Evolutionary conservation across 2,797 vertebrate species (phyloP), one percentile per base, ranked within the genome.

Genomic region (Amblyraja radiata): DNA sequence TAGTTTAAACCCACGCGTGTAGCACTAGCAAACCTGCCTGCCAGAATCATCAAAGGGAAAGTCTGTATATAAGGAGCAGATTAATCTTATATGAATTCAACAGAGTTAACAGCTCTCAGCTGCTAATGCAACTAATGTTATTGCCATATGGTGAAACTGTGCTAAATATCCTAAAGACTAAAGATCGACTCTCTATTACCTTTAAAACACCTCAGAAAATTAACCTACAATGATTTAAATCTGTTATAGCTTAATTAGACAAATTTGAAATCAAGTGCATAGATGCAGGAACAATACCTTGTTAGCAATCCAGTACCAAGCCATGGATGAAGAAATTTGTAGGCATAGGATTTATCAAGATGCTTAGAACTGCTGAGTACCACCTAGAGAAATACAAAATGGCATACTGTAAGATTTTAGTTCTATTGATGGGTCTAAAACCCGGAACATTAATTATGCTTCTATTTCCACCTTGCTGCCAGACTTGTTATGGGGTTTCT

Each of bases 281-380:
- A 63, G 23, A 36, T 81, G 46, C 23, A 65, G 1, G 4, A 61
- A 77, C n/a, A 63, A 28, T 96, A 99, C 98, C 98, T 99, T 0
- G 98, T 99, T 61, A 99, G 97, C 79, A 99, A 97, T 73, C 99
- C 98, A 13, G 97, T 97, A 93, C 98, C 98, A 83, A 99, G 97
- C 99, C 99, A 99, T 0, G 99, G 98, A 13, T 99, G 96, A 68
- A 99, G 95, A 93, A 99, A 99, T 8, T 73, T 94, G 93, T 99
- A 99, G 4, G 95, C 0, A 93, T 94, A 96, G 0, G 98, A 95
- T 94, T 99, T 99, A 86, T 98, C 97, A 94, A 99, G 97, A 93
- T 98, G 97, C 93, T 96, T 95, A 0, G 97, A 95, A 94, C 97
- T 98, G 94, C 68, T 96, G 94, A 99, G 94, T 93, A 99, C 88